Percentiles rank a stretch among this genome's conserved stretches.
Conservation (phyloP, 2,888 invertebrate genomes). For the Bellardia pandia region DNA sequence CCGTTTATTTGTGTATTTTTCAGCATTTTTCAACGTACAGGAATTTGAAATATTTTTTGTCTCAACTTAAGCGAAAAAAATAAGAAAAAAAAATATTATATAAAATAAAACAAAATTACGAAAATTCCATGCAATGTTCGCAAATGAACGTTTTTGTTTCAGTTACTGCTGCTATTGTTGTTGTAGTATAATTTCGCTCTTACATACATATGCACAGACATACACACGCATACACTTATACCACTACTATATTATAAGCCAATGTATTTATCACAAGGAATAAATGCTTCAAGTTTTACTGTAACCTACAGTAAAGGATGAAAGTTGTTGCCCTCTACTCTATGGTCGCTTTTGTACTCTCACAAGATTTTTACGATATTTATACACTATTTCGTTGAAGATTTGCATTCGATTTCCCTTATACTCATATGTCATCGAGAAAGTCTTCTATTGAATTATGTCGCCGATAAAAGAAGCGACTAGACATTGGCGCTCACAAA, state of each 20-base stretch:
- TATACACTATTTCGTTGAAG: too few relatives aligned
- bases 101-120: slow-evolving; percentile 62
- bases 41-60: slow-evolving; percentile 76
- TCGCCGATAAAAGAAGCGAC: too few relatives aligned
- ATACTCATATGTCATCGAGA: too few relatives aligned
- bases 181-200: slow-evolving; percentile 27
- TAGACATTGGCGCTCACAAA: too few relatives aligned
- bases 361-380: too few relatives aligned
- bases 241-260: neutral
- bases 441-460: too few relatives aligned
- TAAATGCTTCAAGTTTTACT: slow-evolving; percentile 12
- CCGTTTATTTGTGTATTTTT: slow-evolving; percentile 67
- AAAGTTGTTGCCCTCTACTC: neutral
- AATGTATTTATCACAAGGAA: slow-evolving; percentile 15
- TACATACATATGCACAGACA: neutral
- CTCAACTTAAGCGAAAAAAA: slow-evolving; percentile 60
- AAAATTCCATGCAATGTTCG: slow-evolving; percentile 70
- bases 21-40: slow-evolving; percentile 76
- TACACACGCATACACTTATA: neutral
- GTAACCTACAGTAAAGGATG: slow-evolving; percentile 4
- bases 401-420: too few relatives aligned
- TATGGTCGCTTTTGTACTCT: too few relatives aligned
- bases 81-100: slow-evolving; percentile 46
- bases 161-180: slow-evolving; percentile 21
- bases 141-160: slow-evolving; percentile 55